These are phyloP conservation scores for Alces alces DNA, from an alignment of 2,113 vertebrate species.

Conservation along the genomic window DNA sequence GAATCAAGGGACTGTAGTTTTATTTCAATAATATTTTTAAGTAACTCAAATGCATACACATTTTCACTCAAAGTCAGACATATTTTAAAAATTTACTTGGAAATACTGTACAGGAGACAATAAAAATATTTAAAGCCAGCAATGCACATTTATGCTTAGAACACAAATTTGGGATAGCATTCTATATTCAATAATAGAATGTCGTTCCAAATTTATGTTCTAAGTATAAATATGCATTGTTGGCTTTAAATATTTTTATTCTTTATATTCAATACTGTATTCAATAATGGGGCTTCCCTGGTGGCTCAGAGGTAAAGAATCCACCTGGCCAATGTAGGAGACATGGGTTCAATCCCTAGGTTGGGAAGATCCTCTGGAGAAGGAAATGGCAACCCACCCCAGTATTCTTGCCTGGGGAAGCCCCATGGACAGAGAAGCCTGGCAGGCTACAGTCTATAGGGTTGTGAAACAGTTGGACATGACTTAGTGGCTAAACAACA, in stretches of 20 bases:
- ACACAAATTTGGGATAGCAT: background rate
- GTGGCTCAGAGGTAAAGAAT: background rate
- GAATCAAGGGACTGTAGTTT: background rate
- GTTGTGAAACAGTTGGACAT: background rate
- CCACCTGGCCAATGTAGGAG: background rate
- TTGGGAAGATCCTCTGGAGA: background rate
- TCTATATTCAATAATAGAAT: background rate
- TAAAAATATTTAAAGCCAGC: slow-evolving; percentile 30
- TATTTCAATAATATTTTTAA: slow-evolving; percentile 24
- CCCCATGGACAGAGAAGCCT: background rate
- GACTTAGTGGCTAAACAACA: background rate
- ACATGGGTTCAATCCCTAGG: background rate
- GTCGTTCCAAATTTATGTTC: background rate
- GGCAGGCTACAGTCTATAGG: background rate
- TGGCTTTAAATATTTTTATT: background rate
- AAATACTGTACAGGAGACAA: background rate
- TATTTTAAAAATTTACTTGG: slow-evolving; percentile 11
- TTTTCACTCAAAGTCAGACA: background rate
- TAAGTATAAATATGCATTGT: background rate
- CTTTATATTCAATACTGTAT: background rate
- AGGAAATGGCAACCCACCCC: background rate
- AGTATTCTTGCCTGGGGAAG: background rate
- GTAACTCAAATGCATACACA: background rate
- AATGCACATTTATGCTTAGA: background rate
- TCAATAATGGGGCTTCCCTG: background rate